These are phyloP conservation scores for Hydrophis major DNA, from an alignment of 2,797 vertebrate genomes.

Conservation along the genomic window DNA sequence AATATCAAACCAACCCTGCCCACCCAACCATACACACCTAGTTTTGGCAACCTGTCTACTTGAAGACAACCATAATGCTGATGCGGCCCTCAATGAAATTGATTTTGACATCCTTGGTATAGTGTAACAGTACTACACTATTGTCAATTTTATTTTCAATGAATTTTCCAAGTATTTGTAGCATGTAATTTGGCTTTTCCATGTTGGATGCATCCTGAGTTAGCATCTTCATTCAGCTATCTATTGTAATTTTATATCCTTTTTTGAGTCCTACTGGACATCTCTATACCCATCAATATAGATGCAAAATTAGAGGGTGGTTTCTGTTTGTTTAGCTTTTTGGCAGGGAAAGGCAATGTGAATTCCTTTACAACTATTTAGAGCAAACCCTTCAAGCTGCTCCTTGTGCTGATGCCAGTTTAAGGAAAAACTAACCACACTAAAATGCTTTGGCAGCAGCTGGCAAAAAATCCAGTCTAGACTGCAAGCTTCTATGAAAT, in stretches of 20 bases:
- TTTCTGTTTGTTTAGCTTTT: neutral
- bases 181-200: neutral
- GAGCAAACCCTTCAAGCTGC: neutral
- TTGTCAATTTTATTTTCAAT: neutral
- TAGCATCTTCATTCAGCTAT: neutral
- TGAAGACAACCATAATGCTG: no score
- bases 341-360: neutral
- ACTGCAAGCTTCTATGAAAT: neutral
- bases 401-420: neutral
- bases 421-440: neutral
- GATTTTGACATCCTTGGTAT: no score
- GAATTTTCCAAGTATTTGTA: neutral
- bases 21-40: no score
- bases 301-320: neutral
- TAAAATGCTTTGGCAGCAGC: neutral
- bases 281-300: neutral
- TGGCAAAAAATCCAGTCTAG: neutral
- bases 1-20: no score
- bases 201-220: neutral
- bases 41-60: no score
- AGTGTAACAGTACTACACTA: neutral
- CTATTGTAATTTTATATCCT: neutral
- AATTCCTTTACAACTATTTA: neutral
- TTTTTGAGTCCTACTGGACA: neutral
- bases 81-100: no score